Conservation (phyloP, 2,888 invertebrate species). For the Dysmachus trigonus region DNA sequence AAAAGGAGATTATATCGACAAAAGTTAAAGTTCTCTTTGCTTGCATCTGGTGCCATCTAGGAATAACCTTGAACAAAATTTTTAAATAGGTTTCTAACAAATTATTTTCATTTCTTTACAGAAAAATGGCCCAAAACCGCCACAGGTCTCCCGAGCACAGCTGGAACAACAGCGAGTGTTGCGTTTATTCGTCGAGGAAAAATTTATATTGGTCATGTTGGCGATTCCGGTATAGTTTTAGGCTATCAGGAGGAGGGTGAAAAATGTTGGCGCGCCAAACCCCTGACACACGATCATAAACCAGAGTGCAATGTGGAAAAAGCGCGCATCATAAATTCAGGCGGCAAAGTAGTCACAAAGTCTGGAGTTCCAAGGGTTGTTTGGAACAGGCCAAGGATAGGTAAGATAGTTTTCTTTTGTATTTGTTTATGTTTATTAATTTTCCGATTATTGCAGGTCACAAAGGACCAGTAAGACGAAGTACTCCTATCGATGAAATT, state of each 20-base stretch:
- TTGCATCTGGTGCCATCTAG: background rate
- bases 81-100: background rate
- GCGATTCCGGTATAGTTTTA: slow-evolving; percentile 95
- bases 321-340: slow-evolving; percentile 80
- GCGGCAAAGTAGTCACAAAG: slow-evolving; percentile 80
- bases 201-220: slow-evolving; percentile 97
- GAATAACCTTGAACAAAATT: background rate
- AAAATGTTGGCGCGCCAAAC: slow-evolving; percentile 80
- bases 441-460: slow-evolving; percentile 52
- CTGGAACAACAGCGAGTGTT: slow-evolving; percentile 96
- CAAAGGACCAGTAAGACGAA: slow-evolving; percentile 85
- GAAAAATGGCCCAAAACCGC: slow-evolving; percentile 97
- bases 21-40: background rate
- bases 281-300: slow-evolving; percentile 93
- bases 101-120: slow-evolving; percentile 61
- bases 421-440: background rate
- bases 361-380: slow-evolving; percentile 95
- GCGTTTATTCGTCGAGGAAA: slow-evolving; percentile 93
- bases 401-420: slow-evolving; percentile 57
- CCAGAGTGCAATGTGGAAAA: slow-evolving; percentile 89
- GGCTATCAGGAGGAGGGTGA: slow-evolving; percentile 80
- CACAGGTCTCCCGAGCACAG: slow-evolving; percentile 93
- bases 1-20: too few relatives aligned
- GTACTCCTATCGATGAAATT: slow-evolving; percentile 91
- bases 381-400: slow-evolving; percentile 91